These are phyloP conservation scores for Laupala kohalensis DNA, from an alignment of 1,140 invertebrate species.

Conservation along the genomic window DNA sequence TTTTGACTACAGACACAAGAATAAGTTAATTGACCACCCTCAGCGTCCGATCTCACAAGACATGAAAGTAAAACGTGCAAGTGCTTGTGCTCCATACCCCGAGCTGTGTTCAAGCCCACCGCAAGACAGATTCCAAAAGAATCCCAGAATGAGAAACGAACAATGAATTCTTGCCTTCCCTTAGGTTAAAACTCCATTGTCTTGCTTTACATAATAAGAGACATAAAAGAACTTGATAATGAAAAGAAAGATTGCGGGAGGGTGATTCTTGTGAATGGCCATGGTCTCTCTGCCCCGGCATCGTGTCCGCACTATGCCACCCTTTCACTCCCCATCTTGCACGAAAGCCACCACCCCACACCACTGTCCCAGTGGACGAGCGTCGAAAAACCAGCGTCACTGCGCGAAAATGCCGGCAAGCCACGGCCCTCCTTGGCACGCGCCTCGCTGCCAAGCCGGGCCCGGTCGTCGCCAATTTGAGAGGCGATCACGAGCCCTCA, in stretches of 20 bases:
- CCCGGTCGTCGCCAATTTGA: no score
- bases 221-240: not conserved
- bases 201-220: not conserved
- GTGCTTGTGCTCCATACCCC: no score
- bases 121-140: not conserved
- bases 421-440: no score
- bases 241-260: not conserved
- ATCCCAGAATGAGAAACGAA: not conserved
- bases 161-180: not conserved
- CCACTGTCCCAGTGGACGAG: no score
- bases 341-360: not conserved
- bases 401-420: no score
- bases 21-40: no score
- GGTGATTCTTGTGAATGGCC: not conserved
- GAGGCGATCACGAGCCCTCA: no score
- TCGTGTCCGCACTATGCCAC: not conserved
- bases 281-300: not conserved
- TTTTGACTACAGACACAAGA: no score
- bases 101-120: not conserved
- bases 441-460: no score
- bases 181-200: not conserved
- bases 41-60: no score
- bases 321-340: not conserved
- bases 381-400: no score
- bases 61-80: no score